Conservation (phyloP, 1,140 invertebrate genomes). For the Rhagoletis zephyria region DNA sequence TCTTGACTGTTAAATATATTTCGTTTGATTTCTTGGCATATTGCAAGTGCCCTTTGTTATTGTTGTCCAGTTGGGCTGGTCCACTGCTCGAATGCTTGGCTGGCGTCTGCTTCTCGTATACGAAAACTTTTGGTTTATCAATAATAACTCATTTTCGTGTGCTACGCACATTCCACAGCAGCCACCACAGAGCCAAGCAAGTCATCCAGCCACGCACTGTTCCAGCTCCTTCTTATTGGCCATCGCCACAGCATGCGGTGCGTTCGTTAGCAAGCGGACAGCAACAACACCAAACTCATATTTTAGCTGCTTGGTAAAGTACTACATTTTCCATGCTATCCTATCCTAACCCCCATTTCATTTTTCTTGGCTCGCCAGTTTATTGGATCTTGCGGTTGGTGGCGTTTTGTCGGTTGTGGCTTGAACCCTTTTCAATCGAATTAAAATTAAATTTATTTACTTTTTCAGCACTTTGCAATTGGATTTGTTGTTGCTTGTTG, state of each 20-base stretch:
- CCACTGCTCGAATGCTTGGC: neutral
- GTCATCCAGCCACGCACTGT: neutral
- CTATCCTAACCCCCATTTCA: neutral
- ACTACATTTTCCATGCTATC: neutral
- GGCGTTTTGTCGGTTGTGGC: constrained; percentile 34
- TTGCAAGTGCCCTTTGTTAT: constrained; percentile 16
- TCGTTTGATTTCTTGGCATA: constrained; percentile 9
- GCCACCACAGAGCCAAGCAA: neutral
- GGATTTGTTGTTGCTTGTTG: neutral
- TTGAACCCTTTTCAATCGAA: constrained; percentile 36
- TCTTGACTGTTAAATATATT: constrained; percentile 6
- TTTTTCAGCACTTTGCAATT: neutral
- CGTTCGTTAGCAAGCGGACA: neutral
- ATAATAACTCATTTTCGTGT: constrained; percentile 44
- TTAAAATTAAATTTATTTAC: constrained; percentile 52
- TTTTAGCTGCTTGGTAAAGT: neutral
- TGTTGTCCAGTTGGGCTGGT: neutral
- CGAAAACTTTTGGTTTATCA: constrained; percentile 46
- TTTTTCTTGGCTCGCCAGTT: constrained; percentile 24
- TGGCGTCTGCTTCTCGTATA: neutral
- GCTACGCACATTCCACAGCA: constrained; percentile 40
- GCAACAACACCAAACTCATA: neutral
- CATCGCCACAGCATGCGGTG: constrained; percentile 44
- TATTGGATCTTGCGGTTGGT: constrained; percentile 48
- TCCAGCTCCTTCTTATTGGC: neutral